phyloP scores from a whole-genome alignment of 2,888 invertebrate species.

The Aspidiotus destructor region DNA sequence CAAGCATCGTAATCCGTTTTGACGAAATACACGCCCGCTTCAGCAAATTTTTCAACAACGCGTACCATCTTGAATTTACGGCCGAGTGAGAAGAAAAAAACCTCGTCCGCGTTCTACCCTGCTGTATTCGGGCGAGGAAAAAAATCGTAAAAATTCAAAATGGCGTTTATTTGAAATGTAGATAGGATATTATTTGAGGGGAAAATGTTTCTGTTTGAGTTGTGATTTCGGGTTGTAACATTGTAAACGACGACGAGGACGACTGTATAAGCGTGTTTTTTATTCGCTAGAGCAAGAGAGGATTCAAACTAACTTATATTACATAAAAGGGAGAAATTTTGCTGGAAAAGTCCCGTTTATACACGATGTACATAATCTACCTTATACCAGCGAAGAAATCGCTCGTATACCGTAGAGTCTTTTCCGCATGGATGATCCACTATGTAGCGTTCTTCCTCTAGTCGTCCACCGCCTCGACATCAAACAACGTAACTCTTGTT shows the following conservation, averaged over 20 bases:
- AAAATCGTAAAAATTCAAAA: conserved; percentile 27
- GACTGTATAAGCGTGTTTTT: background rate
- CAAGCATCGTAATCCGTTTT: too few relatives aligned
- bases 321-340: conserved; percentile 30
- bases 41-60: too few relatives aligned
- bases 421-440: conserved; percentile 30
- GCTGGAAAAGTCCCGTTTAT: conserved; percentile 21
- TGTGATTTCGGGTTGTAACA: conserved; percentile 30
- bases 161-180: conserved; percentile 32
- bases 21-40: too few relatives aligned
- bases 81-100: too few relatives aligned
- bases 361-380: background rate
- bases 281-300: conserved; percentile 21
- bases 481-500: conserved; percentile 27
- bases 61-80: too few relatives aligned
- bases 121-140: background rate
- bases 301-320: conserved; percentile 8
- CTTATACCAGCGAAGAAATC: conserved; percentile 25
- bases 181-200: conserved; percentile 30
- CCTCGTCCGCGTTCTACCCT: too few relatives aligned
- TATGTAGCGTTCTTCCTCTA: conserved; percentile 23
- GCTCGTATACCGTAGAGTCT: conserved; percentile 21
- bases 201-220: conserved; percentile 32
- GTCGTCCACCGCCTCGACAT: conserved; percentile 18
- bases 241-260: conserved; percentile 20